phyloP scores from a whole-genome alignment of 2,888 invertebrate genomes.

The Unio pictorum region DNA sequence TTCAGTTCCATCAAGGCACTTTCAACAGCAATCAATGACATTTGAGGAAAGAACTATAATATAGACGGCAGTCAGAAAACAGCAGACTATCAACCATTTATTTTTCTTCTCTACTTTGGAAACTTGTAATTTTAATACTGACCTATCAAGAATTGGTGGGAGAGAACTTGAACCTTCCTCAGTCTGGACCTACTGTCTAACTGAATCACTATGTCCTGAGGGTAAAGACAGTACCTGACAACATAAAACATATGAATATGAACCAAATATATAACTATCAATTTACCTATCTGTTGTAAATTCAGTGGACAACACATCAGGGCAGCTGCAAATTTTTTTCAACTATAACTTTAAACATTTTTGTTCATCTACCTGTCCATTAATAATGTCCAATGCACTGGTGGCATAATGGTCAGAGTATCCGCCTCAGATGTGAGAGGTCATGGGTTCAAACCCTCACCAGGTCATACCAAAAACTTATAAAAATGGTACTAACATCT shows the following conservation, averaged over 20 bases:
- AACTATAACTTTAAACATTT: not conserved
- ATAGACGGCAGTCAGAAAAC: too few species aligned
- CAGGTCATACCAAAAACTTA: too few species aligned
- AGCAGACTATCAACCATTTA: too few species aligned
- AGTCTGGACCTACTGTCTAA: conserved; percentile 83
- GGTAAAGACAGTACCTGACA: conserved; percentile 79
- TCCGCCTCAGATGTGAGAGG: too few species aligned
- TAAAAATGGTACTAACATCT: too few species aligned
- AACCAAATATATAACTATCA: not conserved
- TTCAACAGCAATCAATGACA: not conserved
- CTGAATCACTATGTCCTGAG: conserved; percentile 91
- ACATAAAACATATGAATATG: conserved; percentile 2
- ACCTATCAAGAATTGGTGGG: conserved; percentile 96
- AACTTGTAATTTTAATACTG: conserved; percentile 66
- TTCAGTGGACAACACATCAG: not conserved
- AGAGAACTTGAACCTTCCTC: conserved; percentile 90
- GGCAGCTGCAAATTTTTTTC: not conserved
- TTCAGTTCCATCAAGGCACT: too few species aligned
- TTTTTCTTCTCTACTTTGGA: not conserved
- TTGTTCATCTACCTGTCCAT: not conserved
- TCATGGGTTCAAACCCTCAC: too few species aligned
- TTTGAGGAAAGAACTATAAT: not conserved
- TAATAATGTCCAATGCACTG: too few species aligned
- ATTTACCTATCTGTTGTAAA: not conserved
- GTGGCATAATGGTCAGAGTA: too few species aligned